Base-by-base conservation (phyloP, 2,888 invertebrate genomes). In the Ophonus ardosiacus region DNA sequence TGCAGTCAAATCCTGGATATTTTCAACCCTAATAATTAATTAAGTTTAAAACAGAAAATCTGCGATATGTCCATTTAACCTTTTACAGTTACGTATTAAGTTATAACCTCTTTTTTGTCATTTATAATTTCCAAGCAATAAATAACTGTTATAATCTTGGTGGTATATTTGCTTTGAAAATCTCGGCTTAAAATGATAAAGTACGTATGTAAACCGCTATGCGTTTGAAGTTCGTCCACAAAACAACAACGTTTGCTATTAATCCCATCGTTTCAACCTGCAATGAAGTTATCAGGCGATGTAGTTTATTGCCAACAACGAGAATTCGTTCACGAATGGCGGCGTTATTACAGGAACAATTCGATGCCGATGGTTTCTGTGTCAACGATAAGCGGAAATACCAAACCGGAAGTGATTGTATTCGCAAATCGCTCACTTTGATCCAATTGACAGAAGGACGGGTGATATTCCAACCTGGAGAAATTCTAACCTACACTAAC, bases 401-500 rank as follows among this genome's bases (percentile, higher is more conserved):
- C 80, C 17, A 17, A 15, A 63, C 81, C 71, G 71, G 68, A 82
- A 68, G 71, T 31, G 56, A 71, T 82, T 71, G 71, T 15, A 74
- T n/a, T 57, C 15, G 63, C 21, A 21, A 63, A 24, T 63, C 63
- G 56, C 71, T n/a, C 56, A 74, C 57, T 82, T 82, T 63, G 74
- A 71, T 82, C 38, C 38, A 56, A 82, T 31, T 56, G 59, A 59
- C 74, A 71, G 31, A 68, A n/a, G 43, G 43, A 56, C 51, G 13
- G 0, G 24, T 4, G 8, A 31, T 21, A 21, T 63, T 21, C 13
- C 63, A 21, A 10, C 21, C 21, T 63, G 17, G 63, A 31, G 43
- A 51, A 8, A 51, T 51, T 51, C 7, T 51, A 8, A 51, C 43
- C 43, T 43, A 7, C 3, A 43, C 43, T 43, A 7, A 43, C 43